Conservation (phyloP, 2,888 invertebrate genomes). For the Dexiosoma caninum region DNA sequence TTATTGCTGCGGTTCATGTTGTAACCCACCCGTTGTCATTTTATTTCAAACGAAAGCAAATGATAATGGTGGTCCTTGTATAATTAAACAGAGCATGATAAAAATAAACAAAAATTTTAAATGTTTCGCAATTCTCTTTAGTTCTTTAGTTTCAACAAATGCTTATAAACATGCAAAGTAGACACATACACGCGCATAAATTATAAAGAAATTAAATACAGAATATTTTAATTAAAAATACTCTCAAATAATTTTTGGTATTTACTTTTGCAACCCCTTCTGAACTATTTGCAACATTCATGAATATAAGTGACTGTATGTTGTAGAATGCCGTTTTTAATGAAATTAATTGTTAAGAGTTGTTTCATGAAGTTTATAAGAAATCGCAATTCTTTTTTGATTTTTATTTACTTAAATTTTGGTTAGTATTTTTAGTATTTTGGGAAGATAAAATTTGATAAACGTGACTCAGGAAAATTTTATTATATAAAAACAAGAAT, state of each 20-base stretch:
- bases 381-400: too few species aligned
- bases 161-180: background rate
- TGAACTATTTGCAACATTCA: background rate
- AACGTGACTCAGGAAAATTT: too few species aligned
- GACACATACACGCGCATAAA: background rate
- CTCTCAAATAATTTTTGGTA: background rate
- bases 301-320: background rate
- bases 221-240: conserved; percentile 51
- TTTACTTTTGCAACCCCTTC: background rate
- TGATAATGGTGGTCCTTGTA: conserved; percentile 45
- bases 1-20: conserved; percentile 13
- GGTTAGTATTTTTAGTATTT: too few species aligned
- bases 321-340: background rate
- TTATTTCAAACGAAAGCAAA: conserved; percentile 40
- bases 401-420: too few species aligned
- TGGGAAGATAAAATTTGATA: too few species aligned
- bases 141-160: background rate
- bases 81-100: conserved; percentile 28
- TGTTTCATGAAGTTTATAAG: background rate
- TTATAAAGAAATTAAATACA: conserved; percentile 31
- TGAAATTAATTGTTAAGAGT: background rate
- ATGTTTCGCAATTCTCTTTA: conserved; percentile 14
- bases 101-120: conserved; percentile 28
- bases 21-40: conserved; percentile 41
- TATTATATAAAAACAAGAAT: too few species aligned